Conservation (phyloP, 2,888 invertebrate genomes). For the Aspidiotus rigidus region DNA sequence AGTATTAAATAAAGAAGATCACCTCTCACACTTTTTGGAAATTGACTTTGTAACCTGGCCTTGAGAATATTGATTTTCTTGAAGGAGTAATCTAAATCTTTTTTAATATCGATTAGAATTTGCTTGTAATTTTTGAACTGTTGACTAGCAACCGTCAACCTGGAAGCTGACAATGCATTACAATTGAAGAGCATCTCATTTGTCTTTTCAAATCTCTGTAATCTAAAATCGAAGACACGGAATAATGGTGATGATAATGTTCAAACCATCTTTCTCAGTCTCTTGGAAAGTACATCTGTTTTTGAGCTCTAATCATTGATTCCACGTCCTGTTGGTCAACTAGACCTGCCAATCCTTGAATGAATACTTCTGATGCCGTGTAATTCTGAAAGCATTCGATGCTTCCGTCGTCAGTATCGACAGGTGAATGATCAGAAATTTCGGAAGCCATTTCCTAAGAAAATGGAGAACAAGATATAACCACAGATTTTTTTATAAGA, state of each 20-base stretch:
- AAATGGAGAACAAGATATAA: not conserved
- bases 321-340: conserved; percentile 86
- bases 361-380: conserved; percentile 81
- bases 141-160: conserved; percentile 71
- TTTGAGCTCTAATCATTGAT: conserved; percentile 79
- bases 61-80: conserved; percentile 79
- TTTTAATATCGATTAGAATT: conserved; percentile 79
- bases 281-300: conserved; percentile 65
- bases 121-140: conserved; percentile 88
- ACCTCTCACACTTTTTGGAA: conserved; percentile 48
- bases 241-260: not conserved
- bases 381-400: conserved; percentile 86
- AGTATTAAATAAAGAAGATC: conserved; percentile 35
- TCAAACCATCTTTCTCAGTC: no score
- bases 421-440: conserved; percentile 39
- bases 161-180: conserved; percentile 80
- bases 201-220: conserved; percentile 94
- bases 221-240: conserved; percentile 49
- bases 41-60: conserved; percentile 53
- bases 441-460: conserved; percentile 21
- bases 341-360: conserved; percentile 84
- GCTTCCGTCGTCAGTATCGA: conserved; percentile 49
- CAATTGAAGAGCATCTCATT: conserved; percentile 98
- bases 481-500: no score
- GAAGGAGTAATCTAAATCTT: conserved; percentile 89